Evolutionary conservation across 2,113 vertebrate genomes (phyloP).

Genomic region (Danionella cerebrum): DNA sequence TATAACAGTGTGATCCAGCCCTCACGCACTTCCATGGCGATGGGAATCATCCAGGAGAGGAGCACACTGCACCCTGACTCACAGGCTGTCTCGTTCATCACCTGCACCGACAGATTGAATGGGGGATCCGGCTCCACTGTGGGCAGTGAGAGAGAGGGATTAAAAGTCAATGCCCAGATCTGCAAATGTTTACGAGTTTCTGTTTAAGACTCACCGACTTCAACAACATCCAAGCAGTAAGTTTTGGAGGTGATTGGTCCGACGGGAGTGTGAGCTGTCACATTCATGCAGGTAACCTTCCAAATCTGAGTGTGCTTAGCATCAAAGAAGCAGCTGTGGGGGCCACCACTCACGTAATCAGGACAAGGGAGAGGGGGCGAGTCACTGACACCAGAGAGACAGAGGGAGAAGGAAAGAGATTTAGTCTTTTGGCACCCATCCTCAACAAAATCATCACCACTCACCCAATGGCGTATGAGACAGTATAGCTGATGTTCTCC

Average conservation of each 20-base stretch:
- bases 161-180: too few species aligned
- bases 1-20: conserved; percentile 69
- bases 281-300: conserved; percentile 63
- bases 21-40: conserved; percentile 48
- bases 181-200: too few species aligned
- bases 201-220: conserved; percentile 52
- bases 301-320: conserved; percentile 59
- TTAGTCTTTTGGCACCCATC: not conserved
- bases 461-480: conserved; percentile 60
- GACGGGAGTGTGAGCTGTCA: conserved; percentile 46
- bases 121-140: conserved; percentile 65
- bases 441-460: too few species aligned
- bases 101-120: conserved; percentile 53
- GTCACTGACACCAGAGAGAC: conserved; percentile 41
- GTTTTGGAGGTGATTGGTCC: conserved; percentile 52
- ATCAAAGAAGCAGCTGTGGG: conserved; percentile 67
- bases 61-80: conserved; percentile 42
- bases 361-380: conserved; percentile 54
- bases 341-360: conserved; percentile 53
- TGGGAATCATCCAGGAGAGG: conserved; percentile 62
- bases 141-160: too few species aligned
- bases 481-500: conserved; percentile 43
- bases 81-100: conserved; percentile 45
- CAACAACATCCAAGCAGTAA: conserved; percentile 64
- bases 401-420: not conserved